Evolutionary conservation across 2,113 vertebrate genomes (phyloP).

Genomic region (Emydura subglobosa): DNA sequence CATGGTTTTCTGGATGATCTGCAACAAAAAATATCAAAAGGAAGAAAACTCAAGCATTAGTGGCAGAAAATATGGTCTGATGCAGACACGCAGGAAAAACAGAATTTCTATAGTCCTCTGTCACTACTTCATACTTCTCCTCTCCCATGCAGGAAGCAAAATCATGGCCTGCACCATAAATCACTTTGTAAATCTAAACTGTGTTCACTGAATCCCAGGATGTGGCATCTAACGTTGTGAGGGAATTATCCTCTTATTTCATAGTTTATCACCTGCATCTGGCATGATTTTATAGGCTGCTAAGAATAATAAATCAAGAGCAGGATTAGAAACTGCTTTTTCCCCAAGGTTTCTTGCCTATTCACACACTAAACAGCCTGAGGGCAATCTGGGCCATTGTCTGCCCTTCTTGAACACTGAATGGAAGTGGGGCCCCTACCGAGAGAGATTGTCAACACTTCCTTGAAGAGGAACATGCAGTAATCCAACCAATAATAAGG

Average conservation of each 20-base stretch:
- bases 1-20: not conserved
- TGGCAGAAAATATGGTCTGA: not conserved
- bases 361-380: not conserved
- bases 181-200: not conserved
- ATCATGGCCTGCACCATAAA: not conserved
- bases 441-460: not conserved
- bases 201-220: not conserved
- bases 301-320: not conserved
- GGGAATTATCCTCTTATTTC: not conserved
- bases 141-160: not conserved
- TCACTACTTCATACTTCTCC: accelerated
- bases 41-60: not conserved
- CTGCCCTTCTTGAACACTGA: not conserved
- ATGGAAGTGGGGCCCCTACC: not conserved
- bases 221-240: not conserved
- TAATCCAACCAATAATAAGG: not conserved
- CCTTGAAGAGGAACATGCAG: not conserved
- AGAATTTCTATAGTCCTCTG: not conserved
- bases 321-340: not conserved
- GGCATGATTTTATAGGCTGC: not conserved
- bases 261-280: not conserved
- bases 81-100: not conserved
- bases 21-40: not conserved
- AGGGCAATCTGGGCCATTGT: not conserved
- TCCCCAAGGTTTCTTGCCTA: not conserved